Evolutionary conservation across 2,113 vertebrate species (phyloP).

Genomic region (Eublepharis macularius): DNA sequence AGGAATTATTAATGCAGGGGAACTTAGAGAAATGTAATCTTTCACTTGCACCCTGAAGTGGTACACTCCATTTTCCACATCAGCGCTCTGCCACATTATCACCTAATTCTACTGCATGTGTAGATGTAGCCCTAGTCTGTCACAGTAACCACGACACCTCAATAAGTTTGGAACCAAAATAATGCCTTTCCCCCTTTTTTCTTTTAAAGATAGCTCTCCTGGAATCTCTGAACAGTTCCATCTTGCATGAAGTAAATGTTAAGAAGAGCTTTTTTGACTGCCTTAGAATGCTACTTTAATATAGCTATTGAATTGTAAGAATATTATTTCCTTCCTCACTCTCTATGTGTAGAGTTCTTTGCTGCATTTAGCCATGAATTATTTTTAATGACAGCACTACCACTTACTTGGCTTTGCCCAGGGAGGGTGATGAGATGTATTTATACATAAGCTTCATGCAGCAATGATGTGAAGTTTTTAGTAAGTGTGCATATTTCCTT

Average conservation of each 20-base stretch:
- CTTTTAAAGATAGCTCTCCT: too few species aligned
- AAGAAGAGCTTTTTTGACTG: neutral
- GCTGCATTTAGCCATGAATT: constrained; percentile 29
- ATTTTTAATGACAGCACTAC: constrained; percentile 46
- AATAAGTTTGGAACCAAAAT: too few species aligned
- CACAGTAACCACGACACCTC: too few species aligned
- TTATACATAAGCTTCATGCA: constrained; percentile 50
- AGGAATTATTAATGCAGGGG: too few species aligned
- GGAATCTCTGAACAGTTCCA: neutral
- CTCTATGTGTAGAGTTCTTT: constrained; percentile 35
- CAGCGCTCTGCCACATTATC: too few species aligned
- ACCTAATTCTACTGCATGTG: too few species aligned
- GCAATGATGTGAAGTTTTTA: constrained; percentile 21
- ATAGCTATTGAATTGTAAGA: neutral
- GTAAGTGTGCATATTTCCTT: constrained; percentile 18
- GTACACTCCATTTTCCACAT: too few species aligned
- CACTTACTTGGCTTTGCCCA: constrained; percentile 56
- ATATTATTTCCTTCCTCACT: neutral
- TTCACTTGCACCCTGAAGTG: too few species aligned
- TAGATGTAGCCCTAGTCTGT: too few species aligned
- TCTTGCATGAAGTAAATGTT: neutral
- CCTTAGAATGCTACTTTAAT: neutral
- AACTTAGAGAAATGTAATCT: too few species aligned
- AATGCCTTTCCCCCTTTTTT: too few species aligned
- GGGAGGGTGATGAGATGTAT: constrained; percentile 46